Percentiles rank a stretch among this genome's conserved stretches.
These are phyloP conservation scores for Cyprichromis sp. DNA, from an alignment of 2,113 vertebrate species.

Conservation along the genomic window DNA sequence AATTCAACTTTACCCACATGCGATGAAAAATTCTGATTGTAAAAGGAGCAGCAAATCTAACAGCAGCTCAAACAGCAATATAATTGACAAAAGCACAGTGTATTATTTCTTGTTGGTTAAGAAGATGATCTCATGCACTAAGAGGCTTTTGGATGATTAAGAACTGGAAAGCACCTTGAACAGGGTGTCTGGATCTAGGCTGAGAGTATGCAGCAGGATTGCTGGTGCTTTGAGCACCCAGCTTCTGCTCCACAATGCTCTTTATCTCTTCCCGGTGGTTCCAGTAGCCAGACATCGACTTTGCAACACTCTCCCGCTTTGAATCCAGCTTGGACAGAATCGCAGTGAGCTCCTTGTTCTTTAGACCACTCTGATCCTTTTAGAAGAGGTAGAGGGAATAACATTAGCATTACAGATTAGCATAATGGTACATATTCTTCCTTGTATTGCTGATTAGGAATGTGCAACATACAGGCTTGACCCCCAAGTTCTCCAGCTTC, in stretches of 20 bases:
- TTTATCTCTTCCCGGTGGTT: constrained; percentile 28
- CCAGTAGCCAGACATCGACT: constrained; percentile 40
- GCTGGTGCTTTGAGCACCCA: constrained; percentile 10
- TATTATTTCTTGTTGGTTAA: background rate
- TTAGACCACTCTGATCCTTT: constrained; percentile 59
- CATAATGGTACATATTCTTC: background rate
- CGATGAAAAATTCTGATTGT: background rate
- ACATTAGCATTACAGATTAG: background rate
- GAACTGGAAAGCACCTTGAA: constrained; percentile 45
- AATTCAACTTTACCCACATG: background rate
- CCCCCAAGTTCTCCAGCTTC: constrained; percentile 79
- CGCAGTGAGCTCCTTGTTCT: constrained; percentile 18
- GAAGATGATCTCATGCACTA: background rate
- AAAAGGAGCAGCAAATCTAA: background rate
- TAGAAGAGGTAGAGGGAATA: background rate
- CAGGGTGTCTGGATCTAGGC: constrained; percentile 13
- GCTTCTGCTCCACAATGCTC: constrained; percentile 23
- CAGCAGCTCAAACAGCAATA: background rate
- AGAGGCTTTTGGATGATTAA: background rate
- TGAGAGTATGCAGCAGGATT: background rate
- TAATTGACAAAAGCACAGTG: background rate
- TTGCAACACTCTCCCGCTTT: constrained; percentile 19
- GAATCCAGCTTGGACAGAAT: constrained; percentile 26
- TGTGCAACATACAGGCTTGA: constrained; percentile 72
- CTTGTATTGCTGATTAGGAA: background rate